Base-by-base conservation (phyloP, 30 jellyfish, hydroid and myxozoan genomes). In the Pelagia noctiluca region DNA sequence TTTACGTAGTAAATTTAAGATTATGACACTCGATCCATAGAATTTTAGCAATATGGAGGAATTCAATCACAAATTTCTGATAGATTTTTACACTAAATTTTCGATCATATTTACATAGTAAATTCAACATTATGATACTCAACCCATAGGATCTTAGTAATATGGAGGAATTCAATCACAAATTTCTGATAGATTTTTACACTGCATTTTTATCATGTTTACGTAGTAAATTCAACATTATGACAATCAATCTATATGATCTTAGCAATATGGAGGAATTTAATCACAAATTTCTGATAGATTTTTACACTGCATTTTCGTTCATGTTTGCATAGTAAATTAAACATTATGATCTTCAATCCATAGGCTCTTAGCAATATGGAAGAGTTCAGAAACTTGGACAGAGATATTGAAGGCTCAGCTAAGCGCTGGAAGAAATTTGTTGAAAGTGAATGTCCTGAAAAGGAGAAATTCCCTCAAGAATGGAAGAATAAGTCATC, bases 401-500 rank as follows among this genome's bases (percentile, higher is more conserved):
- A 95, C 49, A 94, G 97, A 1, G 99, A 95, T 85, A 95, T 95
- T 35, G 99, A 95, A 80, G 99, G 99, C 10, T 95, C 99, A 29
- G 99, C 99, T 7, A 95, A 95, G 63, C 96, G 99, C 21, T 95
- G 99, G 99, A 95, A 95, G 79, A 95, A 95, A 78, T 95, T 95
- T 69, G 96, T 95, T 35, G 99, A 95, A 80, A 83, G 97, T 48
- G 99, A 95, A 89, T 95, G 99, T 71, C 99, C 99, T 24, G 99
- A 95, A 63, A 95, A 95, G 46, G 99, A 95, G 50, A 95, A 95
- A 61, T 95, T 95, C 87, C 99, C 99, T 0, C 99, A 95, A 36
- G 99, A 95, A 79, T 95, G 99, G 99, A 95, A 95, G 57, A 95
- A 95, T 54, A 95, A 95, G 49, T 73, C 99, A 1, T 95, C 97